Conservation (phyloP, 2,113 vertebrate species). For the Solea solea region DNA sequence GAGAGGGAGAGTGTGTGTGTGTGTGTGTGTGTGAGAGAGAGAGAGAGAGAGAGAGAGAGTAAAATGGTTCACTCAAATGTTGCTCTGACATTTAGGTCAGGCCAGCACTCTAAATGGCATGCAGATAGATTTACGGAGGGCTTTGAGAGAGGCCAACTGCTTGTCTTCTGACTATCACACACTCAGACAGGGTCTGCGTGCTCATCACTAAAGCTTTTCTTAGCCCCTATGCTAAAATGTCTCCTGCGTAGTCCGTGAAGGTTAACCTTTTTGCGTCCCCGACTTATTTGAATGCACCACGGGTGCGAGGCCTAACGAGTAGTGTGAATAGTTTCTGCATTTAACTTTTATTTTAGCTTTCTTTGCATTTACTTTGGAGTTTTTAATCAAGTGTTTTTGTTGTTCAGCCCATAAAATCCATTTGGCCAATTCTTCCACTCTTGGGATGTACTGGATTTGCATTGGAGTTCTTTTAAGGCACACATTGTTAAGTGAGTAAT, state of each 20-base stretch:
- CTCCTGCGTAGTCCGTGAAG: neutral
- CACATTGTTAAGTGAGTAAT: neutral
- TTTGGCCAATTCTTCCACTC: neutral
- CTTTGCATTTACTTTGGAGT: neutral
- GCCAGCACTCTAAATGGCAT: slow-evolving; percentile 64
- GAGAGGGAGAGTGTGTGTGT: neutral
- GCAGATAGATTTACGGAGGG: slow-evolving; percentile 64
- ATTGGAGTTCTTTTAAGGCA: neutral
- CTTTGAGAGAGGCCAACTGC: slow-evolving; percentile 45
- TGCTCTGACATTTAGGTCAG: slow-evolving; percentile 72
- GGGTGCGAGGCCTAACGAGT: too few species aligned
- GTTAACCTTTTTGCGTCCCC: neutral
- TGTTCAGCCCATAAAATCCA: neutral
- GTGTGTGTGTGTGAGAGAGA: neutral
- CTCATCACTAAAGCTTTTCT: slow-evolving; percentile 28
- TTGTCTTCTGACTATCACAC: slow-evolving; percentile 59
- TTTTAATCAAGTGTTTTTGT: slow-evolving; percentile 1
- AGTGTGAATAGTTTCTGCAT: too few species aligned
- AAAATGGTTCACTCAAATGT: slow-evolving; percentile 55
- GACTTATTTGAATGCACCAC: too few species aligned
- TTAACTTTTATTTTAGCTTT: neutral
- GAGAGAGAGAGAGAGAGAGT: slow-evolving; percentile 14
- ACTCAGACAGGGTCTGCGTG: slow-evolving; percentile 11
- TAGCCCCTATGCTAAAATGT: slow-evolving; percentile 6
- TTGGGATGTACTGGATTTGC: neutral